phyloP scores from a whole-genome alignment of 92 coral and sea anemone genomes.

The Diadumene lineata region DNA sequence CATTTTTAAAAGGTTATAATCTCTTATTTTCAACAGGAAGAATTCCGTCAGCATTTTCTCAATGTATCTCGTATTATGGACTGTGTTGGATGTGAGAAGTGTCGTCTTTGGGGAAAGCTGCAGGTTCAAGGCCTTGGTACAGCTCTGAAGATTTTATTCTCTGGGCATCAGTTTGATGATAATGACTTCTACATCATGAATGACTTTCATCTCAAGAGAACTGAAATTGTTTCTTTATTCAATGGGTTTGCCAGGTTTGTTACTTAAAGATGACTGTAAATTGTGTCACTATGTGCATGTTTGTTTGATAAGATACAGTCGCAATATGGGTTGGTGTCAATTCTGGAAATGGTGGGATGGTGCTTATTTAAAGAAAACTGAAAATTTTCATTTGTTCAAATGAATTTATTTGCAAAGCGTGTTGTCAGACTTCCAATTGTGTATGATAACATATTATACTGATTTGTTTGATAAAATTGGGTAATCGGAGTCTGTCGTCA shows the following conservation, averaged over 20 bases:
- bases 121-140: constrained; percentile 99
- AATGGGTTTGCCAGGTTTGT: constrained; percentile 97
- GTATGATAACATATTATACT: too few relatives aligned
- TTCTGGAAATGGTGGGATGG: too few relatives aligned
- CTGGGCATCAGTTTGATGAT: constrained; percentile 82
- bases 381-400: too few relatives aligned
- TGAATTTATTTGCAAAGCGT: too few relatives aligned
- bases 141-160: constrained; percentile 87
- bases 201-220: constrained; percentile 68
- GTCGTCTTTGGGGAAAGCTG: constrained; percentile 94
- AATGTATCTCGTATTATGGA: constrained; percentile 98
- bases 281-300: too few relatives aligned
- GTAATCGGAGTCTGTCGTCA: too few relatives aligned
- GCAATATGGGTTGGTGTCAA: too few relatives aligned
- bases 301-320: too few relatives aligned
- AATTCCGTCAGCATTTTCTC: constrained; percentile 92
- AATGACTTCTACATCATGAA: constrained; percentile 51
- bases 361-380: too few relatives aligned
- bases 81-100: constrained; percentile 98
- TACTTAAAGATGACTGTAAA: too few relatives aligned
- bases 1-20: background rate
- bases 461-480: too few relatives aligned
- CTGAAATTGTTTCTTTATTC: constrained; percentile 89
- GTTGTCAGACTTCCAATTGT: too few relatives aligned
- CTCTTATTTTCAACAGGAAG: constrained; percentile 58